These are phyloP conservation scores for Bovichtus variegatus DNA, from an alignment of 2,797 vertebrate genomes.

Conservation along the genomic window DNA sequence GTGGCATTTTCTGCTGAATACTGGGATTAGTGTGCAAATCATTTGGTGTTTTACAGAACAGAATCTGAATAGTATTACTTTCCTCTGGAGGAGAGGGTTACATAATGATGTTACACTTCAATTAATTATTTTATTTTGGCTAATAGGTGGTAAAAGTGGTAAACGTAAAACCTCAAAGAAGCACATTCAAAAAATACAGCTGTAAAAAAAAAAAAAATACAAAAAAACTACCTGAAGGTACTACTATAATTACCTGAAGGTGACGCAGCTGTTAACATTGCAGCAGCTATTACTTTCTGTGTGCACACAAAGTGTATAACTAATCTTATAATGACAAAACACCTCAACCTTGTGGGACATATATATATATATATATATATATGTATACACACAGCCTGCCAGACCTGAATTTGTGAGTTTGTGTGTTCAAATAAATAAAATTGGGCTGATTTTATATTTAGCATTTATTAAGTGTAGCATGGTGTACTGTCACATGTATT, in stretches of 20 bases:
- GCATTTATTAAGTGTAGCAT: neutral
- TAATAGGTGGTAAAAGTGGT: neutral
- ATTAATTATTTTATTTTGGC: neutral
- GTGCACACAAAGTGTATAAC: neutral
- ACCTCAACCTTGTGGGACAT: neutral
- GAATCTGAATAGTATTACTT: neutral
- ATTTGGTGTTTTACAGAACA: neutral
- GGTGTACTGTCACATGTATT: neutral
- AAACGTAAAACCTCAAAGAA: neutral
- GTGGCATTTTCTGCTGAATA: neutral
- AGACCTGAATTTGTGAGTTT: neutral
- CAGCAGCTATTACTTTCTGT: neutral
- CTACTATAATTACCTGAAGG: slow-evolving; percentile 1
- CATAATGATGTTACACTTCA: neutral
- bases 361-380: no score
- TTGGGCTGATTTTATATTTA: neutral
- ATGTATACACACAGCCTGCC: neutral
- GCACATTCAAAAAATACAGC: neutral
- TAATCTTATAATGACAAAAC: neutral
- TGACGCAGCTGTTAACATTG: neutral
- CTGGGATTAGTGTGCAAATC: neutral
- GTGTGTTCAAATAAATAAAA: neutral
- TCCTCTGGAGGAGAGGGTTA: neutral
- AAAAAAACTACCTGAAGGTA: slow-evolving; percentile 1
- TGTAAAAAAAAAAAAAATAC: neutral